Evolutionary conservation across 2,797 vertebrate species (phyloP).

Genomic region (Poecilia velifera): DNA sequence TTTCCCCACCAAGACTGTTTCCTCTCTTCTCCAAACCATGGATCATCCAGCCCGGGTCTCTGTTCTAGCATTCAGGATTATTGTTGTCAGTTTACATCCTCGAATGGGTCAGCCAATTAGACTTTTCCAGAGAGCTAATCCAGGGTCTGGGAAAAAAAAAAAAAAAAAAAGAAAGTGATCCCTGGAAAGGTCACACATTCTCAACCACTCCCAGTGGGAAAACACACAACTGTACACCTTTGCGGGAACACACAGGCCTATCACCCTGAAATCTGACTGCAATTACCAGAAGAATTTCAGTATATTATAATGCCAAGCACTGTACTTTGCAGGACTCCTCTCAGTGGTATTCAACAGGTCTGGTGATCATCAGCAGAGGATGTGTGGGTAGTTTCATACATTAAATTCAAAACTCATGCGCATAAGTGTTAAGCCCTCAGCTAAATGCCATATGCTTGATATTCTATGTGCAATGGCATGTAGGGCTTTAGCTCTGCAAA

Average conservation of each 20-base stretch:
- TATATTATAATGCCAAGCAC: slow-evolving; percentile 63
- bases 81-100: slow-evolving; percentile 52
- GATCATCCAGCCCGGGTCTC: slow-evolving; percentile 48
- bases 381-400: slow-evolving; percentile 20
- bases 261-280: slow-evolving; percentile 73
- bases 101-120: slow-evolving; percentile 32
- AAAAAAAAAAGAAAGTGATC: slow-evolving; percentile 12
- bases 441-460: slow-evolving; percentile 25
- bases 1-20: slow-evolving; percentile 60
- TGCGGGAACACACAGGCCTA: slow-evolving; percentile 60
- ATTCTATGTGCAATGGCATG: slow-evolving; percentile 29
- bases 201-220: slow-evolving; percentile 63
- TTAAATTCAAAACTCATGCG: slow-evolving; percentile 27
- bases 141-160: slow-evolving; percentile 39
- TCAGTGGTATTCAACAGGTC: slow-evolving; percentile 37
- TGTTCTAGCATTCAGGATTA: slow-evolving; percentile 47
- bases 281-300: slow-evolving; percentile 71
- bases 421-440: slow-evolving; percentile 25
- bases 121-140: slow-evolving; percentile 57
- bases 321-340: slow-evolving; percentile 51
- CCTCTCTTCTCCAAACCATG: slow-evolving; percentile 46
- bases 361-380: slow-evolving; percentile 62
- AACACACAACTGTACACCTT: slow-evolving; percentile 72
- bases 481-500: slow-evolving; percentile 29
- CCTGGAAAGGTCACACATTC: slow-evolving; percentile 71